Conservation (phyloP, 2,113 vertebrate species). For the Cyprinodon tularosa region DNA sequence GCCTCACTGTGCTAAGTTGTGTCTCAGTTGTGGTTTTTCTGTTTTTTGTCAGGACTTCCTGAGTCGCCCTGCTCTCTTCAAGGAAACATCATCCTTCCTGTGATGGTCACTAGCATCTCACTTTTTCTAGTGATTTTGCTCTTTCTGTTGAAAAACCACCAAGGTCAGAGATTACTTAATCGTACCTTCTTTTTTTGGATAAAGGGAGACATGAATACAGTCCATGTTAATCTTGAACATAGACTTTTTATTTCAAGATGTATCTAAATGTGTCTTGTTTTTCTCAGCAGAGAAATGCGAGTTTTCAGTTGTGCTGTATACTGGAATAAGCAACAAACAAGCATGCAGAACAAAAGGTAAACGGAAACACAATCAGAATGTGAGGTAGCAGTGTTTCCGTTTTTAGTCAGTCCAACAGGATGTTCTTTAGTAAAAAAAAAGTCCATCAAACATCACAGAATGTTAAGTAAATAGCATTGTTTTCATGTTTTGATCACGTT, state of each 20-base stretch:
- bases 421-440: no score
- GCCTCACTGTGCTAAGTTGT: not conserved
- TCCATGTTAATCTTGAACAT: not conserved
- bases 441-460: no score
- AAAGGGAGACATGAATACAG: not conserved
- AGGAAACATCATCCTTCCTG: not conserved
- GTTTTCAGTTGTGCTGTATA: not conserved
- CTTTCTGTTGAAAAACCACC: not conserved
- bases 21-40: slow-evolving; percentile 3
- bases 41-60: not conserved
- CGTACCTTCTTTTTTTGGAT: not conserved
- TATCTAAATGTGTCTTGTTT: not conserved
- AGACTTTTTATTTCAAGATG: not conserved
- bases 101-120: not conserved
- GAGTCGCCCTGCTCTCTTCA: not conserved
- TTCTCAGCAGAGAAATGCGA: not conserved
- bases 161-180: not conserved
- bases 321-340: not conserved
- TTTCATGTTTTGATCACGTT: no score
- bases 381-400: not conserved
- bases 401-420: no score
- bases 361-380: not conserved
- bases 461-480: no score
- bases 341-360: not conserved
- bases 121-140: rapidly evolving